Percentiles rank a stretch among this genome's conserved stretches.
Evolutionary conservation across 2,888 invertebrate genomes (phyloP).

Genomic region (Dynastes maya): DNA sequence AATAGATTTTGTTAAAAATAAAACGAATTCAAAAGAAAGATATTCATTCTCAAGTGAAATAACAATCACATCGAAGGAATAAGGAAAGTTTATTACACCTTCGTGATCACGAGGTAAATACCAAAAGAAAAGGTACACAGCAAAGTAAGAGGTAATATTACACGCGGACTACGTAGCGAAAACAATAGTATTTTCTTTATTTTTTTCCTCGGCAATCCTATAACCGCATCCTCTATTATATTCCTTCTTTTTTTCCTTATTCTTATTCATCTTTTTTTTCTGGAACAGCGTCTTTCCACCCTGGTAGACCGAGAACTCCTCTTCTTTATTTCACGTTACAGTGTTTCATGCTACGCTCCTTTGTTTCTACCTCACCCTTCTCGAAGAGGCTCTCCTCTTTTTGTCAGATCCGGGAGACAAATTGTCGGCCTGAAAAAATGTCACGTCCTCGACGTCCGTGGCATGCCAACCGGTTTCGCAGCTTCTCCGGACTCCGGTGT

Average conservation of each 20-base stretch:
- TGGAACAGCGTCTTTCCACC: neutral
- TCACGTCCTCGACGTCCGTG: slow-evolving; percentile 59
- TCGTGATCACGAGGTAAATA: neutral
- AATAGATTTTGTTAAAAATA: too few relatives aligned
- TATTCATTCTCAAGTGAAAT: too few relatives aligned
- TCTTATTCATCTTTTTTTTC: neutral
- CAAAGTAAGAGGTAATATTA: neutral
- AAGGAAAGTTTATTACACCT: neutral
- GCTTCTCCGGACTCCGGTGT: neutral
- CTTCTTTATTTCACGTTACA: neutral
- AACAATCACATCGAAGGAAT: too few relatives aligned
- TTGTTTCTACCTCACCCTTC: neutral
- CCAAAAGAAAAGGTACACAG: neutral
- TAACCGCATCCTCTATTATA: neutral
- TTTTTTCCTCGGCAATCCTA: neutral
- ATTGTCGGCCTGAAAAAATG: slow-evolving; percentile 63
- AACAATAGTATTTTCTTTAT: neutral
- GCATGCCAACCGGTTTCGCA: neutral
- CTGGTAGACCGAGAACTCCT: neutral
- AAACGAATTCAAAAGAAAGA: too few relatives aligned
- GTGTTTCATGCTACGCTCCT: neutral
- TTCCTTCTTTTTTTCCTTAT: neutral
- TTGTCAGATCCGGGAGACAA: slow-evolving; percentile 58
- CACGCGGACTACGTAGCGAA: neutral
- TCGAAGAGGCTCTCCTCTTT: neutral